A percentile compares a stretch with the other conserved stretches of the same genome.
Evolutionary conservation across 2,113 vertebrate species (phyloP).

Genomic region (Solenodon paradoxus): DNA sequence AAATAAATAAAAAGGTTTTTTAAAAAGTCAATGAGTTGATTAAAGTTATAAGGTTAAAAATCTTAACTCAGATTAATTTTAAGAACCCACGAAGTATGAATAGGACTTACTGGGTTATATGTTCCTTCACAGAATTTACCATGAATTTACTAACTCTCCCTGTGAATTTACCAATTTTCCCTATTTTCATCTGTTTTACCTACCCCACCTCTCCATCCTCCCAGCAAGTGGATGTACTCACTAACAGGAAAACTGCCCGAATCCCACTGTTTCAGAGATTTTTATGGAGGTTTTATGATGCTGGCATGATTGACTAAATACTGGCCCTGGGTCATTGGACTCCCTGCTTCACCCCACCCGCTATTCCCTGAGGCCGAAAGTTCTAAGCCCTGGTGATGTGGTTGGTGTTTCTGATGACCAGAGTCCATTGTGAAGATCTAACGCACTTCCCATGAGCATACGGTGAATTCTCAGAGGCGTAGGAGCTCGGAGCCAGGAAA

Average conservation of each 20-base stretch:
- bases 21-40: neutral
- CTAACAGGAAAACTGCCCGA: neutral
- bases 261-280: neutral
- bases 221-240: neutral
- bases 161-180: neutral
- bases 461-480: neutral
- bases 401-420: neutral
- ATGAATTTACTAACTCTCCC: neutral
- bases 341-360: no score
- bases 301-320: neutral
- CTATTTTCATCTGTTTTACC: neutral
- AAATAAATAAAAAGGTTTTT: no score
- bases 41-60: neutral
- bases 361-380: no score
- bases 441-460: neutral
- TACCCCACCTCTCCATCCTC: neutral
- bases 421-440: neutral
- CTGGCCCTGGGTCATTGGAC: neutral
- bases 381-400: neutral
- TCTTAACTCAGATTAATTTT: neutral
- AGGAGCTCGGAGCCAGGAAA: neutral
- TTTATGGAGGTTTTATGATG: neutral
- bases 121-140: neutral
- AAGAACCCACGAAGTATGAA: neutral
- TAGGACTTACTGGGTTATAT: neutral